phyloP scores from a whole-genome alignment of 2,113 vertebrate genomes.

The Polyodon spathula region DNA sequence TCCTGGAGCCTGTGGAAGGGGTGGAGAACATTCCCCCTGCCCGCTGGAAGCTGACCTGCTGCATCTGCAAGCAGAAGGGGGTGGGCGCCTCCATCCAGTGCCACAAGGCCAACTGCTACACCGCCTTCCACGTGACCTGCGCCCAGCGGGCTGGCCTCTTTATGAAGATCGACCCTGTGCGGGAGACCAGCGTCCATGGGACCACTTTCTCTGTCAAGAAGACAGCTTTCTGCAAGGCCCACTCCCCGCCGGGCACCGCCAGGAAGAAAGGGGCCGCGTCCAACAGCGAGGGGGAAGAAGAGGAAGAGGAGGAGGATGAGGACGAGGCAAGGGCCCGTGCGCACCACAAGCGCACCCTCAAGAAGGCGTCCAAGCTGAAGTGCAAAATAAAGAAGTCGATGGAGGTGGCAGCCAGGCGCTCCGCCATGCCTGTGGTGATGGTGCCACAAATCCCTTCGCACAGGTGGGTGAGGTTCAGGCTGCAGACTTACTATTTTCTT shows the following conservation, averaged over 20 bases:
- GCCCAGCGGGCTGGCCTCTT: slow-evolving; percentile 89
- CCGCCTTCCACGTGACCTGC: slow-evolving; percentile 93
- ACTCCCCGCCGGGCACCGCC: slow-evolving; percentile 62
- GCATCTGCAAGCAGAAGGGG: slow-evolving; percentile 91
- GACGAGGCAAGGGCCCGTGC: slow-evolving; percentile 47
- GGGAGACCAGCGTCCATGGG: slow-evolving; percentile 83
- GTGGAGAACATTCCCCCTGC: slow-evolving; percentile 84
- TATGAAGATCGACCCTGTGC: slow-evolving; percentile 96
- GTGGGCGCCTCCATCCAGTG: slow-evolving; percentile 90
- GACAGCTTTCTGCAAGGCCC: slow-evolving; percentile 84
- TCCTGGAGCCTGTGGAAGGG: slow-evolving; percentile 92
- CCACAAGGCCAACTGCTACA: slow-evolving; percentile 96
- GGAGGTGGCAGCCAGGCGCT: slow-evolving; percentile 37
- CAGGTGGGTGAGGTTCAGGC: slow-evolving; percentile 61
- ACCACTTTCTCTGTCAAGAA: slow-evolving; percentile 92
- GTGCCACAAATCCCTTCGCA: slow-evolving; percentile 79
- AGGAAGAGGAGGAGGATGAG: slow-evolving; percentile 52
- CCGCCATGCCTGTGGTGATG: slow-evolving; percentile 53
- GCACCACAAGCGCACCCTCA: slow-evolving; percentile 45
- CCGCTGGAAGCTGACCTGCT: slow-evolving; percentile 92
- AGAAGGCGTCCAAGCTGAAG: slow-evolving; percentile 66
- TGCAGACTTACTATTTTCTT: not conserved
- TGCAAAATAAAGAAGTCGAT: slow-evolving; percentile 75
- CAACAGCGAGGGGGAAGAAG: slow-evolving; percentile 35
- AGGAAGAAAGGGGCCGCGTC: slow-evolving; percentile 29